Base-by-base conservation (phyloP, 2,797 vertebrate species). In the Dermochelys coriacea region DNA sequence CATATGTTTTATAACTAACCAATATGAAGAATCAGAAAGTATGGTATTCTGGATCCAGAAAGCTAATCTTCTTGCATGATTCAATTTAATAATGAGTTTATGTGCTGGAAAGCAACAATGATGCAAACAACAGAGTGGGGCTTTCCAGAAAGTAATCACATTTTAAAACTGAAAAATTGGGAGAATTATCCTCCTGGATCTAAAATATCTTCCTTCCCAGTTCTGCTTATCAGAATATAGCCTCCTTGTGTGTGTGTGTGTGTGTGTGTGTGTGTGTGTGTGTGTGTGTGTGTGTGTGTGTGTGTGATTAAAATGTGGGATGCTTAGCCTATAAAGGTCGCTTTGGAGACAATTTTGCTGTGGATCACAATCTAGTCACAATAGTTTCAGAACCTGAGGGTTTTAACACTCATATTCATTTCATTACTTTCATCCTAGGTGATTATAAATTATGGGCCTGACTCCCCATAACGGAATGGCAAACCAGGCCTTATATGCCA, bases 1-100 rank as follows among this genome's bases (percentile, higher is more conserved):
- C 87, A 94, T 85, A 86, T 96, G 96, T 94, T 94, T 96, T 92
- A 96, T 94, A 97, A 97, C 92, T 95, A 94, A 81, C 68, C n/a
- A 23, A 78, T 92, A 93, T 23, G 87, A 88, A 96, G 91, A 95
- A 90, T 41, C 25, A 86, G 84, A 27, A 89, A 97, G 84, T 94
- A 90, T 91, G 88, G 93, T 82, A 91, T 75, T 94, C 93, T 94
- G 90, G 45, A 92, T 95, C 68, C 90, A 94, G 87, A 87, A 94
- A 80, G 75, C 84, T 27, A 87, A 92, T 88, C 86, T 87, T 95
- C 91, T 93, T 90, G 79, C 90, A 79, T 87, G 91, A 88, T 80
- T 96, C 92, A 94, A 94, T 97, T 96, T 94, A 90, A 87, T 91
- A 5, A 94, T 84, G 82, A 87, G 54, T 95, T 94, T 94, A 75